Conservation (phyloP, 2,888 invertebrate genomes). For the Epinotia demarniana region DNA sequence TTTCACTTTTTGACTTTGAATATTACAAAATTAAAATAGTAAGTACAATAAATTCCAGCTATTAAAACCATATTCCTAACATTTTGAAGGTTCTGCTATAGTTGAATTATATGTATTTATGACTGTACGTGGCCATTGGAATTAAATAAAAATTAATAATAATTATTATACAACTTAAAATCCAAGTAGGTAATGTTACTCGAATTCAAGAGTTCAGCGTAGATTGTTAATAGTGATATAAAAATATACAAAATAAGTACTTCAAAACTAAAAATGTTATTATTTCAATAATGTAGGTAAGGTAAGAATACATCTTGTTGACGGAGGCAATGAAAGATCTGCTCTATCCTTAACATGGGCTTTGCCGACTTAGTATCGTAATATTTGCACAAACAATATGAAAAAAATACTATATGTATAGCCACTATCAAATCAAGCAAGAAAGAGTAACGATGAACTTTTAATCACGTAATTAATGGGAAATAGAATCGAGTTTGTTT, state of each 20-base stretch:
- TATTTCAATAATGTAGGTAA: constrained; percentile 79
- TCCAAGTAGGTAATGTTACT: constrained; percentile 47
- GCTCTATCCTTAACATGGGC: constrained; percentile 31
- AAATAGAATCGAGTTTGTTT: no score
- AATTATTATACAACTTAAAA: constrained; percentile 4
- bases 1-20: no score
- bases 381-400: not conserved
- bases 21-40: no score
- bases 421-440: not conserved
- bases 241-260: constrained; percentile 72
- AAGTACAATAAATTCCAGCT: no score
- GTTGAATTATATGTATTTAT: no score
- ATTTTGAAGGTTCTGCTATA: no score
- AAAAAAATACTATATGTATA: no score
- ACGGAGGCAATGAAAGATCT: constrained; percentile 51
- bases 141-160: not conserved
- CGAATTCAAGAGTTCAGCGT: constrained; percentile 77
- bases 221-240: constrained; percentile 83
- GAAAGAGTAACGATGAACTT: not conserved
- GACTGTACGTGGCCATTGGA: constrained; percentile 6
- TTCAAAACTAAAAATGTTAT: constrained; percentile 76
- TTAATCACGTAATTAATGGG: no score
- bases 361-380: constrained; percentile 19
- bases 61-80: no score
- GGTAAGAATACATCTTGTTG: constrained; percentile 78